Evolutionary conservation across 2,113 vertebrate species (phyloP), one percentile per base, ranked within the genome.

Genomic region (Caranx ignobilis): DNA sequence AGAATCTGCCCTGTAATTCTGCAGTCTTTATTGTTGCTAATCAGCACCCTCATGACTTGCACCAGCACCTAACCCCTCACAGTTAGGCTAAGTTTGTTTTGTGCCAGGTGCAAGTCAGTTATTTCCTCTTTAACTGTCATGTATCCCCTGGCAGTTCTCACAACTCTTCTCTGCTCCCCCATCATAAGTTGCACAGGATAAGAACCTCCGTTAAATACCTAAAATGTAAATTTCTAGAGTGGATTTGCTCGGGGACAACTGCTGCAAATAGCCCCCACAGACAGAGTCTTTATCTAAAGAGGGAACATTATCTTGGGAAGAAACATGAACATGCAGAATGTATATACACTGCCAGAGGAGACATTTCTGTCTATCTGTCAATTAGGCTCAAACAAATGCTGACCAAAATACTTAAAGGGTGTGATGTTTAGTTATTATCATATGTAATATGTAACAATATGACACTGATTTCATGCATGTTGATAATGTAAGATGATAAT

Each of bases 161-260:
- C 32, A 72, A 56, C 41, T 50, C 13, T 43, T 69, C 15, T 77
- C 32, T 71, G 43, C 64, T 43, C 50, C 65, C 43, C 59, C 72
- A 64, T n/a, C 19, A 75, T 11, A 54, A 16, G 12, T 76, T 72
- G 66, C n/a, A 60, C 9, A 67, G 43, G 69, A 87, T 80, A 75
- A 79, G 41, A 61, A 45, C 37, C 39, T 68, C 43, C 57, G 68
- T 15, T 82, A 73, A 74, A 82, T 77, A 69, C 60, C 45, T 71
- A 61, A 72, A 77, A 79, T 83, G 66, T 63, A 73, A 59, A 84
- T 77, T 69, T 71, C 5, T 11, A 47, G 55, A 79, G n/a, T 70
- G 37, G 34, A 26, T 71, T 73, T 66, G 45, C 77, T 60, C 37
- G 39, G 39, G 75, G 63, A 84, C 70, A 78, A 45, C 37, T 71